Evolutionary conservation across 2,113 vertebrate species (phyloP).

Genomic region (Mormoops blainvillei): DNA sequence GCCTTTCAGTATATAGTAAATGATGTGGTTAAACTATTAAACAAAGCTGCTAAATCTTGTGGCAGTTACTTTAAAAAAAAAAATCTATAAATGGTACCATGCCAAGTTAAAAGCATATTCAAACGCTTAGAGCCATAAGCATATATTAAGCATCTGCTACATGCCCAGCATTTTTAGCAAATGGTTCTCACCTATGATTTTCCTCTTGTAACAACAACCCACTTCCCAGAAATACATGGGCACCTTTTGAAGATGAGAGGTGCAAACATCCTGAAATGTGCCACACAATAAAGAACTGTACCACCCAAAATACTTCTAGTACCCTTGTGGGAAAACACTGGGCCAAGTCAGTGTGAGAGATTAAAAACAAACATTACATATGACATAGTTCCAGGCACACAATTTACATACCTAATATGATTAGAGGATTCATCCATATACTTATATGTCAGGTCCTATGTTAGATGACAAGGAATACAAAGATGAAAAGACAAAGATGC

Average conservation of each 20-base stretch:
- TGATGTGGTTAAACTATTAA: background rate
- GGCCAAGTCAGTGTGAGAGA: background rate
- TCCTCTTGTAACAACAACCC: conserved; percentile 19
- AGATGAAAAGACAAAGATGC: conserved; percentile 54
- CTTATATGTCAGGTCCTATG: conserved; percentile 43
- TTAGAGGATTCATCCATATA: conserved; percentile 58
- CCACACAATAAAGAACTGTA: background rate
- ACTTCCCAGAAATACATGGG: background rate
- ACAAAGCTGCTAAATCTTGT: background rate
- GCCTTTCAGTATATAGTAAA: background rate
- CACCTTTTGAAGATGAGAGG: background rate
- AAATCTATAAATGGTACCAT: conserved; percentile 1
- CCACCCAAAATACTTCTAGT: background rate
- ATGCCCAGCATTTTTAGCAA: conserved; percentile 39
- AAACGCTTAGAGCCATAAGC: conserved; percentile 21
- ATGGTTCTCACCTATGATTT: conserved; percentile 9
- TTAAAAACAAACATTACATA: background rate
- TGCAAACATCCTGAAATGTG: background rate
- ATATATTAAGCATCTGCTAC: conserved; percentile 53
- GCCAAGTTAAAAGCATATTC: conserved; percentile 24
- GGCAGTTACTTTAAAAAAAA: background rate
- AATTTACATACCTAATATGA: conserved; percentile 53
- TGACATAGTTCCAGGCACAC: background rate
- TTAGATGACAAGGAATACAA: conserved; percentile 53
- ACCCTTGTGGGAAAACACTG: conserved; percentile 1